Evolutionary conservation across 1,140 invertebrate genomes (phyloP).

Genomic region (Tetramorium alpestre): DNA sequence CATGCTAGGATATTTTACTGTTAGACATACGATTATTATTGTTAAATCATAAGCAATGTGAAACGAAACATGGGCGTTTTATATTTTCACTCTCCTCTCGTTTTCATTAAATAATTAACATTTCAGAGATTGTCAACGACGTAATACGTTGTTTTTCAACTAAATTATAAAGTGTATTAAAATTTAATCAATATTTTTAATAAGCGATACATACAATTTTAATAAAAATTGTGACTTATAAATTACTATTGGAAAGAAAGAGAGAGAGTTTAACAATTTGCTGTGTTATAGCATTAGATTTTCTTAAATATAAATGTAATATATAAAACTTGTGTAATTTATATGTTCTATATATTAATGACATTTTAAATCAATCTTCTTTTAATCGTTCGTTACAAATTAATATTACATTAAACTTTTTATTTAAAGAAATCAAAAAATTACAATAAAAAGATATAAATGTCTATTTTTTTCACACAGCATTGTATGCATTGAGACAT

Average conservation of each 20-base stretch:
- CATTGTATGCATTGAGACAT: background rate
- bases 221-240: background rate
- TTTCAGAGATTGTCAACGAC: conserved; percentile 3
- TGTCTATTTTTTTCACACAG: background rate
- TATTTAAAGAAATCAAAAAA: background rate
- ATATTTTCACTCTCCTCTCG: conserved; percentile 16
- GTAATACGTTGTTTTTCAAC: background rate
- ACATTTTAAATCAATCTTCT: background rate
- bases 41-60: conserved; percentile 34
- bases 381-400: background rate
- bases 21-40: conserved; percentile 25
- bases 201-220: background rate
- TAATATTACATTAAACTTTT: background rate
- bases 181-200: background rate
- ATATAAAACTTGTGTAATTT: conserved; percentile 6
- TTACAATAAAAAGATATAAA: background rate
- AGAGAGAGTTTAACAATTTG: background rate
- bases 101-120: conserved; percentile 7
- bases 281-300: background rate
- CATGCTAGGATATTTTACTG: conserved; percentile 24
- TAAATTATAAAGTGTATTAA: background rate
- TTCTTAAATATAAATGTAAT: background rate
- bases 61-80: conserved; percentile 28
- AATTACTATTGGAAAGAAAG: background rate
- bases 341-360: background rate